Base-by-base conservation (phyloP, 2,797 vertebrate species). In the Pseudomugil tenellus region DNA sequence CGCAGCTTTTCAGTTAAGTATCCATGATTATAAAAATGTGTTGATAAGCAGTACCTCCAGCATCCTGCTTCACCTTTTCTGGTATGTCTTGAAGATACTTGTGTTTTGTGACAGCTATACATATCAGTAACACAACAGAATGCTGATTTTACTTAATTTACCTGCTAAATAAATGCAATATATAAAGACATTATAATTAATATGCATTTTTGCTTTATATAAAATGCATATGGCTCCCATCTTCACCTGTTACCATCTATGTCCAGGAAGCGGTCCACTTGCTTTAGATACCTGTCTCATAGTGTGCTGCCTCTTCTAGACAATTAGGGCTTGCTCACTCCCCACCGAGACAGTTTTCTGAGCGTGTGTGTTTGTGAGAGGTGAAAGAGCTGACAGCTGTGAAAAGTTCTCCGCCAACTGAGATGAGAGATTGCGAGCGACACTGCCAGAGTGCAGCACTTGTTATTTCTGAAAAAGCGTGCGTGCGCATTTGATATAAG, bases 301-400 rank as follows among this genome's bases (percentile, higher is more conserved):
- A n/a, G n/a, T n/a, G n/a, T 55, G 13, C 61, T 65, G 61, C 59
- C 70, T 52, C 63, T 49, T 34, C 58, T 9, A 58, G 57, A 81
- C 60, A 63, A 53, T 67, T 59, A 13, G 58, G 55, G 52, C 37
- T 67, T 48, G 21, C 74, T 63, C 2, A 12, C 71, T 63, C 39
- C 52, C 59, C 56, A 68, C 60, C 67, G 76, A 71, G 74, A 65
- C 43, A 29, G 57, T 76, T 83, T 85, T 87, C 68, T 79, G 51
- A 74, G 65, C 7, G 31, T 83, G 81, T 84, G 63, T 78, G 74
- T 84, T 71, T 79, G 80, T 76, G 70, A 77, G 81, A 84, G 76
- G 80, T 85, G 80, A 81, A 86, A 89, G 74, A 89, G 86, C 83
- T 90, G 88, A 90, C 90, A 87, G 86, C 76, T 90, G 79, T 86